Conservation (phyloP, 2,888 invertebrate genomes). For the Apamea monoglypha region DNA sequence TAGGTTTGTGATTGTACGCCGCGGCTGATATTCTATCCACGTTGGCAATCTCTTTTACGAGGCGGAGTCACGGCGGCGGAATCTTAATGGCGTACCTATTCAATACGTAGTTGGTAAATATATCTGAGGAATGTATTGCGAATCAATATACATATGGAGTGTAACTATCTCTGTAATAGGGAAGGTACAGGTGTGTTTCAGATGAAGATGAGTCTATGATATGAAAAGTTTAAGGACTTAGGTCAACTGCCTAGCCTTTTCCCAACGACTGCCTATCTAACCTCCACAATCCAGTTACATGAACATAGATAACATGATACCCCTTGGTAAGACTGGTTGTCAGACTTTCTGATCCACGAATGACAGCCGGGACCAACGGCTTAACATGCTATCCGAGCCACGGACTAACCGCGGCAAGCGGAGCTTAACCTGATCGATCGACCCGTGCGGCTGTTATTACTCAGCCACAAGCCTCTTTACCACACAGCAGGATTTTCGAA, state of each 20-base stretch:
- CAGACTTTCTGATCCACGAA: neutral
- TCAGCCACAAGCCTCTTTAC: neutral
- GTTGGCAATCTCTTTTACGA: slow-evolving; percentile 82
- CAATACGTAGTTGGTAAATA: slow-evolving; percentile 69
- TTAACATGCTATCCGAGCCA: neutral
- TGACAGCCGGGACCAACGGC: neutral
- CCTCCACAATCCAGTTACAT: neutral
- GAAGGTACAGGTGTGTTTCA: slow-evolving; percentile 9
- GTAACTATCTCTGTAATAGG: neutral
- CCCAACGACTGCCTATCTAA: neutral
- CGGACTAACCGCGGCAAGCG: neutral
- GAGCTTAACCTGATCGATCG: neutral
- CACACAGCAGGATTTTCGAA: neutral
- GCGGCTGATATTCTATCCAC: slow-evolving; percentile 76
- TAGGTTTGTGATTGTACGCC: slow-evolving; percentile 71
- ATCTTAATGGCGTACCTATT: slow-evolving; percentile 74
- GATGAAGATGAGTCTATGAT: neutral
- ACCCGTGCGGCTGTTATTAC: neutral
- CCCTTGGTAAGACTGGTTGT: neutral
- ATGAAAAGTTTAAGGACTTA: neutral
- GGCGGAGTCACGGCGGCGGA: slow-evolving; percentile 71
- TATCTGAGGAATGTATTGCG: slow-evolving; percentile 43
- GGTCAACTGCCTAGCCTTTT: neutral
- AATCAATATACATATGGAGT: slow-evolving; percentile 37
- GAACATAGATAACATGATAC: neutral